Evolutionary conservation across 2,113 vertebrate species (phyloP), one percentile per base, ranked within the genome.

Genomic region (Ameiurus melas): DNA sequence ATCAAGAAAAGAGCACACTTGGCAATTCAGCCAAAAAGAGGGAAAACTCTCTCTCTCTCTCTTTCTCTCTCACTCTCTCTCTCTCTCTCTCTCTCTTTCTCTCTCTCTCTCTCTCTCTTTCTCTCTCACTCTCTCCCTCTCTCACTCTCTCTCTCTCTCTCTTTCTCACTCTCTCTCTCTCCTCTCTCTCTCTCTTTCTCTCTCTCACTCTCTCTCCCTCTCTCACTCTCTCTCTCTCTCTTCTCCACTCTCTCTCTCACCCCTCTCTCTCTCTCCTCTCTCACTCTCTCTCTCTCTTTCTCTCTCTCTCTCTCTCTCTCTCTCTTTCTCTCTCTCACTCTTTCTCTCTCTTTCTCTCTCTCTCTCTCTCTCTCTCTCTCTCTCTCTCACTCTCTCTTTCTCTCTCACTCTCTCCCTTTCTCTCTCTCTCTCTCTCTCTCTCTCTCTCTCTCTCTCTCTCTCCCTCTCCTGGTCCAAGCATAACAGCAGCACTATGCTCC

Each of bases 1-100:
- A 86, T 86, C 84, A 90, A 78, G 27, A 89, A 91, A 90, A 91
- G 53, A 85, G 81, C 53, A 30, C 39, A 70, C 68, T 71, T 70
- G 39, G 84, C 84, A 83, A 57, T 85, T 84, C 14, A 86, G 64
- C 84, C 84, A 86, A 77, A 85, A 86, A 86, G 22, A 85, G 33
- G 33, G 51, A 43, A 70, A 86, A 89, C 19, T 83, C 68, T 83
- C 36, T 19, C 70, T 68, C 43, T 12, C 39, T 0, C 43, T 8
- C 43, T 47, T 6, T 47, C 43, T 47, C 43, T 47, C 43, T 47
- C 43, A 0, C 43, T 43, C 43, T 43, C 43, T 8, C 43, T 47
- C 5, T 47, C 3, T 9, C 27, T n/a, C 47, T 47, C 47, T 47
- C 47, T 47, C 47, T 0, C 47, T 47, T 7, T 47, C 47, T 9